These are phyloP conservation scores for Hesperia comma DNA, from an alignment of 2,888 invertebrate species.

Conservation along the genomic window DNA sequence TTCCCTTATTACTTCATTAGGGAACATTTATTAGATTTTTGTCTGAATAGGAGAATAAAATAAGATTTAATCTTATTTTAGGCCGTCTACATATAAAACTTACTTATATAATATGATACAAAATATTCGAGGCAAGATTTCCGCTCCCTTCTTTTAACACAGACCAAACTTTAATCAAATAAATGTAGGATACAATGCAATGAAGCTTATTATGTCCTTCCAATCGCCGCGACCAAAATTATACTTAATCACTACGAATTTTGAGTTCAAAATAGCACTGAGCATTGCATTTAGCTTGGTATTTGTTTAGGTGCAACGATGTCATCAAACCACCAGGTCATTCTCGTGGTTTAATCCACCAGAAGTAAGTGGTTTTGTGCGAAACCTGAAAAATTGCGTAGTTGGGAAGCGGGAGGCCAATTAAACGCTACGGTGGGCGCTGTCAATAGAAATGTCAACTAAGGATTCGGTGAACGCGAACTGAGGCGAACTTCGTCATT, in stretches of 20 bases:
- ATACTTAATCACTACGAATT: slow-evolving; percentile 17
- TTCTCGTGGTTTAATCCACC: slow-evolving; percentile 56
- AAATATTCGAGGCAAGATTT: not conserved
- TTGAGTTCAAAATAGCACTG: slow-evolving; percentile 37
- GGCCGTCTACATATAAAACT: too few relatives aligned
- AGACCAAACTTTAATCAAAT: slow-evolving; percentile 26
- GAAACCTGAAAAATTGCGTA: slow-evolving; percentile 55
- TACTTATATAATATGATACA: too few relatives aligned
- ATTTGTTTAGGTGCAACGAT: slow-evolving; percentile 75
- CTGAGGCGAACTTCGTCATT: not conserved
- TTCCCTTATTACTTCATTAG: too few relatives aligned
- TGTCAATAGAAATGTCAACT: slow-evolving; percentile 23
- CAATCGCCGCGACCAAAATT: slow-evolving; percentile 25
- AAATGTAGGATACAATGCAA: slow-evolving; percentile 38
- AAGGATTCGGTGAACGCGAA: slow-evolving; percentile 3
- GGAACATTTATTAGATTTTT: too few relatives aligned
- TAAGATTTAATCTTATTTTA: too few relatives aligned
- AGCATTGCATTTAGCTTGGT: slow-evolving; percentile 36
- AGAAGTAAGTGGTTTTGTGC: slow-evolving; percentile 51
- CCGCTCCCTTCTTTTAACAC: not conserved
- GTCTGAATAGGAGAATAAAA: too few relatives aligned
- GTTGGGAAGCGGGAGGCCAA: slow-evolving; percentile 30
- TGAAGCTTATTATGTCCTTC: slow-evolving; percentile 34
- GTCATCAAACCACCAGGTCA: slow-evolving; percentile 50
- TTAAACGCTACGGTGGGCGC: slow-evolving; percentile 28